A percentile compares a stretch with the other conserved stretches of the same genome.
phyloP scores from a whole-genome alignment of 2,888 invertebrate species.

The Leptinotarsa peninsularis region DNA sequence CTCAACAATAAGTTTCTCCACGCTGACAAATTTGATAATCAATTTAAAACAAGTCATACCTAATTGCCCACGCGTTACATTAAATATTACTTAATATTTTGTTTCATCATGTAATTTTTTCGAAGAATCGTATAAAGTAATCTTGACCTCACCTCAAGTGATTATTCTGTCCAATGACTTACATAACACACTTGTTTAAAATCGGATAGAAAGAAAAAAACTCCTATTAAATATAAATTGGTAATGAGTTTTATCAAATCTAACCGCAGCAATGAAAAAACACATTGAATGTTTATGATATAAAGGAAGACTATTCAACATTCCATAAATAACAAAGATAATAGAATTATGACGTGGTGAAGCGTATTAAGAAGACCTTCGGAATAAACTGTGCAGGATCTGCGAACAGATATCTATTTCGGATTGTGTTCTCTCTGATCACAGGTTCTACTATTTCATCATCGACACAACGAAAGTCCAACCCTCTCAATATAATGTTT shows the following conservation, averaged over 20 bases:
- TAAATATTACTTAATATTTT: neutral
- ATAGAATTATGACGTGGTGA: no score
- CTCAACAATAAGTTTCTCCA: neutral
- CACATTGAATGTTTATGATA: no score
- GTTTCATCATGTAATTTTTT: conserved; percentile 5
- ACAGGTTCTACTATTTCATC: no score
- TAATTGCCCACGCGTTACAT: neutral
- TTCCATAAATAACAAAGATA: no score
- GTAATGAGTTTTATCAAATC: neutral
- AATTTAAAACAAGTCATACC: neutral
- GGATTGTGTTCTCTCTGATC: no score
- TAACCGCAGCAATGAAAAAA: neutral
- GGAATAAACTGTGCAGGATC: no score
- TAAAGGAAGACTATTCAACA: no score
- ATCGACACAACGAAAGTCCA: no score
- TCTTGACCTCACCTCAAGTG: conserved; percentile 11
- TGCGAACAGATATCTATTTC: no score
- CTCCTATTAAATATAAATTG: neutral
- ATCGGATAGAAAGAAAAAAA: neutral
- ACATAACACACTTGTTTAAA: conserved; percentile 27
- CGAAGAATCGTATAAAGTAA: neutral
- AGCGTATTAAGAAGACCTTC: no score
- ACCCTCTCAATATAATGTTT: no score
- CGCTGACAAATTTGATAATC: neutral
- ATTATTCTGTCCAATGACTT: conserved; percentile 25